Percentiles rank a stretch among this genome's conserved stretches.
Evolutionary conservation across 2,113 vertebrate genomes (phyloP).

Genomic region (Passer montanus): DNA sequence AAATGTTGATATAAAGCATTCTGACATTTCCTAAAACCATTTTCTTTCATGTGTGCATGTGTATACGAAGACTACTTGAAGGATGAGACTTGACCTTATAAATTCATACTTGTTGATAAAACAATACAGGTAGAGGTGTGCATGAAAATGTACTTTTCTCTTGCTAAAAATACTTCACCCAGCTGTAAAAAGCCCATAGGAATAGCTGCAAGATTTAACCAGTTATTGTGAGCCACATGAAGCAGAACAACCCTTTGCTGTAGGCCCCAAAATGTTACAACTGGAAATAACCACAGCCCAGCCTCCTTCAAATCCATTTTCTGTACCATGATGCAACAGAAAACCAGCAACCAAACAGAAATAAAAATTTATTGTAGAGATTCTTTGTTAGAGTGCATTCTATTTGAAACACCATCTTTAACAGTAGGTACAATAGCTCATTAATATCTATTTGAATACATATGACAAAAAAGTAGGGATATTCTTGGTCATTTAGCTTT

Average conservation of each 20-base stretch:
- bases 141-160: conserved; percentile 22
- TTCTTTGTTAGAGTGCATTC: neutral
- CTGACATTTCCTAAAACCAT: conserved; percentile 66
- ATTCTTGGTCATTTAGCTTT: neutral
- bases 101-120: conserved; percentile 59
- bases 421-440: neutral
- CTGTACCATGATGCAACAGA: neutral
- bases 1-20: conserved; percentile 60
- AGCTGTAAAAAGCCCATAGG: neutral
- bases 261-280: neutral
- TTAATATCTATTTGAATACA: neutral
- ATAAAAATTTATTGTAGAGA: neutral
- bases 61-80: conserved; percentile 51
- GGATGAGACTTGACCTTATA: conserved; percentile 67
- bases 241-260: neutral
- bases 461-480: neutral
- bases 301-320: neutral
- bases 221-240: neutral
- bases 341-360: neutral
- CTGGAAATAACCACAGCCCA: neutral
- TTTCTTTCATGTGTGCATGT: conserved; percentile 50
- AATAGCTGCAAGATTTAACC: neutral
- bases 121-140: conserved; percentile 34
- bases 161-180: conserved; percentile 19
- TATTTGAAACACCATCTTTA: neutral